Base-by-base conservation (phyloP, 2,888 invertebrate species). In the Dryadula phaetusa region DNA sequence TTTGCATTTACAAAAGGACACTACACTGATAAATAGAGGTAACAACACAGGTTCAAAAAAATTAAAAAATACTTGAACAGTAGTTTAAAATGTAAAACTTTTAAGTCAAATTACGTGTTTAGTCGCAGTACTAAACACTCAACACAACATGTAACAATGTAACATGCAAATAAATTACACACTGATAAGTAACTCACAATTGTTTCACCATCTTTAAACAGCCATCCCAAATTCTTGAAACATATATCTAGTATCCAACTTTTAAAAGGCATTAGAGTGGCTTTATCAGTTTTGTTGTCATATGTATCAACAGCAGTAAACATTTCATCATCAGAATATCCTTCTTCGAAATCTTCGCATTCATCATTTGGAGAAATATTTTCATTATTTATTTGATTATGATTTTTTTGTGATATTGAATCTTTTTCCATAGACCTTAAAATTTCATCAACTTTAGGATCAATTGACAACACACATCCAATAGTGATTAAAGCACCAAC, bases 401-500 rank as follows among this genome's bases (percentile, higher is more conserved):
- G 74, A 73, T 70, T 75, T 78, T 77, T 84, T n/a, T 72, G 69
- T 56, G 79, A 73, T 5, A 78, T 77, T 46, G 82, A 74, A 70
- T 90, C 87, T 82, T 93, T 90, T 72, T 93, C 92, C 72, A 95
- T 86, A n/a, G 94, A 88, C 75, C 86, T 91, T 1, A 93, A 81
- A 52, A 95, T 94, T 88, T 96, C 96, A 2, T 93, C 86, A 0
- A 95, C 93, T 53, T 94, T 90, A 0, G 95, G 95, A 66, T 95
- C 94, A 0, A 94, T 86, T 0, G 95, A 94, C 52, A 96, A 86
- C 47, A 96, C 87, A 76, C 95, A 95, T 34, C 96, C 96, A 81
- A 96, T 94, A 22, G 96, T 95, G 72, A 96, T 95, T 54, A 97
- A 79, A 0, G 96, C 95, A 2, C 95, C 95, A 0, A 97, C 96